These are phyloP conservation scores for Meandrina meandrites DNA, from an alignment of 92 coral and sea anemone genomes.

Conservation along the genomic window DNA sequence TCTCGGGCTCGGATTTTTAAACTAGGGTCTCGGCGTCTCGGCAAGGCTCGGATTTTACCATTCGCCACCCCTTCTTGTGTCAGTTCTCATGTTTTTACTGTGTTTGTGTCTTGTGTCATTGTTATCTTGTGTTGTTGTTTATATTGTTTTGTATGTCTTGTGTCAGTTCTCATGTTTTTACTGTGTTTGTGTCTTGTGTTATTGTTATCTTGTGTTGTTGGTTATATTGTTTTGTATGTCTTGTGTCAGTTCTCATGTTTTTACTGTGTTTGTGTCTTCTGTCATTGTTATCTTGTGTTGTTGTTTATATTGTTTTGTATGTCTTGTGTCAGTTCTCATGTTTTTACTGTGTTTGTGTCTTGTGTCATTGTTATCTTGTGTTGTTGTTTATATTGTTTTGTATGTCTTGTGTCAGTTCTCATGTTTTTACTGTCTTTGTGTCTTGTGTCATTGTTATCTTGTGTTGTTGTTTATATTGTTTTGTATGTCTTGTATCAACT, in stretches of 20 bases:
- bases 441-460: neutral
- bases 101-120: neutral
- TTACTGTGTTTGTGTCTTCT: no score
- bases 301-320: neutral
- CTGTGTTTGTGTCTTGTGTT: neutral
- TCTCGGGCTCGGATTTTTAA: no score
- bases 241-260: no score
- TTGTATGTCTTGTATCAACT: neutral
- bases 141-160: neutral
- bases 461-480: neutral
- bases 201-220: neutral
- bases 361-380: neutral
- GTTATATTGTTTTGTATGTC: neutral
- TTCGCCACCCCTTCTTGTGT: no score
- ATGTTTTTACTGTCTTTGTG: neutral
- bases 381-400: neutral
- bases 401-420: neutral
- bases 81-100: neutral
- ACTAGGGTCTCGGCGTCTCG: no score
- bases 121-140: neutral
- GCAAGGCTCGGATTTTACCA: no score
- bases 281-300: neutral
- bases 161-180: neutral
- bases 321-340: no score
- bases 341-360: no score